Base-by-base conservation (phyloP, 2,888 invertebrate species). In the Osmoderma eremita region DNA sequence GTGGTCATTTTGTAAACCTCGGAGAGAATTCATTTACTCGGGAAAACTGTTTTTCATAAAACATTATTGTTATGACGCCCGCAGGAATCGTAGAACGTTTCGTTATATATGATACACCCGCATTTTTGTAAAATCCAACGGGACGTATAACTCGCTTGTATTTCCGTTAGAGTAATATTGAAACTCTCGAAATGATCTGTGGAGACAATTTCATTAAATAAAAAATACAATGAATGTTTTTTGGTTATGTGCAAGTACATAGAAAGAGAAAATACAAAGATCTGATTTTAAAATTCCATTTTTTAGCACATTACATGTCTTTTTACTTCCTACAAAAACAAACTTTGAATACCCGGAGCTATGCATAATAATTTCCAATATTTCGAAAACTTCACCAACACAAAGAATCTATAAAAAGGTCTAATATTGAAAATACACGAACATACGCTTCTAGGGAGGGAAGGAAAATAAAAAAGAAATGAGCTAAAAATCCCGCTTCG, bases 81-180 rank as follows among this genome's bases (percentile, higher is more conserved):
- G 13, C 41, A 10, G 12, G 53, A 13, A 30, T 30, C 30, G 30
- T 30, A 30, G 6, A 8, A 2, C 30, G 30, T 30, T 30, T 30
- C 10, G 10, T 24, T 24, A 24, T 30, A 30, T 6, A 30, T 30
- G 5, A 30, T 30, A 10, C 30, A 30, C 8, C 10, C n/a, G n/a
- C 39, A 54, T 54, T 39, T 54, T 54, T 39, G 22, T 41, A 54
- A 54, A 54, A 54, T 54, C 22, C 54, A 18, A 41, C 22, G 41
- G 20, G 54, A 54, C 54, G 41, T 54, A 54, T 39, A 54, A 39
- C 54, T 22, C 39, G 41, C 54, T 39, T 54, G 12, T n/a, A n/a
- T n/a, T n/a, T n/a, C n/a, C n/a, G n/a, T n/a, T n/a, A n/a, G n/a
- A n/a, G n/a, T n/a, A n/a, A n/a, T n/a, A n/a, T n/a, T n/a, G n/a